Base-by-base conservation (phyloP, 2,113 vertebrate genomes). In the Lepisosteus oculatus region DNA sequence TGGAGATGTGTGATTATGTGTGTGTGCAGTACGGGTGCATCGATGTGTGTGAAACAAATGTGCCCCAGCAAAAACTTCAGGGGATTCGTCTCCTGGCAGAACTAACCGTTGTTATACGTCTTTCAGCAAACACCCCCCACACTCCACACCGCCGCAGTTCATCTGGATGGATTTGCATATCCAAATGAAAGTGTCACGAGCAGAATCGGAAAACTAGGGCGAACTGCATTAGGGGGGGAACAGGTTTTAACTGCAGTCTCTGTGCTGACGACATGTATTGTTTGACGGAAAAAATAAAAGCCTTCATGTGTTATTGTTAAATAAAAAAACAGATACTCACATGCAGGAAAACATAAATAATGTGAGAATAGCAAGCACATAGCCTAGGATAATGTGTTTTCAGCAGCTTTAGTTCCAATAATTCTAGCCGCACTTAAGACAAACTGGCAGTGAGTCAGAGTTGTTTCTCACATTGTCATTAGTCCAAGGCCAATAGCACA, bases 11-110 rank as follows among this genome's bases (percentile, higher is more conserved):
- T 85, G 81, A 85, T 87, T 83, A 67, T 78, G 78, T 85, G 77
- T 79, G 79, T 83, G 83, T 90, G 91, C 90, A 91, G 90, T 91
- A 88, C 84, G 84, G 90, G 87, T 89, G 29, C 29, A 29, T 29
- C 29, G 29, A 29, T 29, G 29, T 29, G 29, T 29, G 29, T 29
- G 29, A 29, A 29, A 29, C 29, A 29, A 29, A 29, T 1, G 29
- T 29, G 29, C 29, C 29, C 29, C 29, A 51, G 47, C 47, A 51
- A 29, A 29, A 29, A 29, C 3, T 51, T 51, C 5, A 1, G 47
- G 47, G 47, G 9, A 9, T 9, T 29, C 9, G 47, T 1, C 9
- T 51, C 5, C 47, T 6, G 5, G 9, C 47, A 51, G 47, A 51
- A 51, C 47, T 6, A 51, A 6, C 47, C 47, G 5, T 9, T 6